Evolutionary conservation across 2,888 invertebrate genomes (phyloP).

Genomic region (Diaperis boleti): DNA sequence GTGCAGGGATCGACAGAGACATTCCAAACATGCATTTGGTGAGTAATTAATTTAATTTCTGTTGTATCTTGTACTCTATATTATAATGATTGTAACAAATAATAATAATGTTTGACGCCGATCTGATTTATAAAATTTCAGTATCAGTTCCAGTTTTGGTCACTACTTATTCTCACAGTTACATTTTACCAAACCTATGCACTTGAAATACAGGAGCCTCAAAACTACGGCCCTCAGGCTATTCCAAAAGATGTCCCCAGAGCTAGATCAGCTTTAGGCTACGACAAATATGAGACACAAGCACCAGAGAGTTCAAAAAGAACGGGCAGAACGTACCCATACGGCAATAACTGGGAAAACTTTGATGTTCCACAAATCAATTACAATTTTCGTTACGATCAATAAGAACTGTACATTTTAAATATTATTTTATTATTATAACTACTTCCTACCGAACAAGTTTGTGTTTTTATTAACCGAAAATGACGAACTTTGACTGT

Average conservation of each 20-base stretch:
- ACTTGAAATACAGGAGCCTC: slow-evolving; percentile 24
- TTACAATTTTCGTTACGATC: slow-evolving; percentile 37
- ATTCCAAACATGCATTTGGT: slow-evolving; percentile 10
- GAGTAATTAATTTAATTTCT: slow-evolving; percentile 7
- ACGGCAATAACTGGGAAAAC: slow-evolving; percentile 44
- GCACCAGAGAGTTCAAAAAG: slow-evolving; percentile 24
- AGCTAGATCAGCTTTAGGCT: slow-evolving; percentile 40
- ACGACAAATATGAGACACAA: slow-evolving; percentile 40
- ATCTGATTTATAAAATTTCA: too few species aligned
- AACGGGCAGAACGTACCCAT: slow-evolving; percentile 6
- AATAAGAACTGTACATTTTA: background rate
- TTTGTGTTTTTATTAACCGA: slow-evolving; percentile 2
- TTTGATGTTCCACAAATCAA: slow-evolving; percentile 37
- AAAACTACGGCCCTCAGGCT: slow-evolving; percentile 32
- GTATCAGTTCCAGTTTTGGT: slow-evolving; percentile 12
- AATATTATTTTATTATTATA: slow-evolving; percentile 4
- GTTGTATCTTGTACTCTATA: too few species aligned
- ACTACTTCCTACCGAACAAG: slow-evolving; percentile 5
- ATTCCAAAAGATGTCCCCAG: slow-evolving; percentile 31
- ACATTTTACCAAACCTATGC: background rate
- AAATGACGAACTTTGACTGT: background rate
- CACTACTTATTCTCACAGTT: background rate
- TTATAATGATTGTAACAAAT: too few species aligned
- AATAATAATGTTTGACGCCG: too few species aligned
- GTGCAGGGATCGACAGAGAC: background rate